Conservation (phyloP, 2,797 vertebrate genomes). For the Eulemur mongoz region DNA sequence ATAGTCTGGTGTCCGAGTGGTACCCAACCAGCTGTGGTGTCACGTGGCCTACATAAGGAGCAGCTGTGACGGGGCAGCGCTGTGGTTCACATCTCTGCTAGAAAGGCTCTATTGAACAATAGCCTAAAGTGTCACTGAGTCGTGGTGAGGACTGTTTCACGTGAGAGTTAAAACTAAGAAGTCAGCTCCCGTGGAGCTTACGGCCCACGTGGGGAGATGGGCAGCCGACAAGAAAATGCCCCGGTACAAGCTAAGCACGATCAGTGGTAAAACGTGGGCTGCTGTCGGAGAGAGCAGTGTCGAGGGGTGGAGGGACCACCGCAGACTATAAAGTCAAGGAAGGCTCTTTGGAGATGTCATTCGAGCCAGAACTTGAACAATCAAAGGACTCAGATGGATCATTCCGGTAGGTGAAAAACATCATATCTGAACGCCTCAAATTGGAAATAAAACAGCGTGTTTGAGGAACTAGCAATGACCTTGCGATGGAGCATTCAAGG, state of each 20-base stretch:
- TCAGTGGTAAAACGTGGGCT: not conserved
- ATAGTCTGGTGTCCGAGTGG: not conserved
- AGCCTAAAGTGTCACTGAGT: not conserved
- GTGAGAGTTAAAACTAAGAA: not conserved
- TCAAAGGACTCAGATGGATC: not conserved
- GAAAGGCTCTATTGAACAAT: not conserved
- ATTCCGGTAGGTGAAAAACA: not conserved
- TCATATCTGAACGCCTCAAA: not conserved
- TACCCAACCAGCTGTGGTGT: not conserved
- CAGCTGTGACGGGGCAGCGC: not conserved
- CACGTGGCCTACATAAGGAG: not conserved
- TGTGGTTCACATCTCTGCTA: not conserved
- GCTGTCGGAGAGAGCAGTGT: not conserved
- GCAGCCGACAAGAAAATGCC: not conserved
- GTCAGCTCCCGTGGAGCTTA: not conserved
- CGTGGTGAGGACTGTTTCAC: not conserved
- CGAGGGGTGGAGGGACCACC: not conserved
- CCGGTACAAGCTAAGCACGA: rapidly evolving
- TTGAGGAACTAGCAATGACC: not conserved
- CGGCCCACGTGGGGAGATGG: no score
- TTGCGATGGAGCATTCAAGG: not conserved
- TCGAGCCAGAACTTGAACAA: not conserved
- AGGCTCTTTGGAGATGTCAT: not conserved
- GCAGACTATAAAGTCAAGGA: not conserved
- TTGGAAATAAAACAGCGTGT: not conserved